A percentile compares a stretch with the other conserved stretches of the same genome.
Conservation (phyloP, 2,113 vertebrate species). For the Candoia aspera region DNA sequence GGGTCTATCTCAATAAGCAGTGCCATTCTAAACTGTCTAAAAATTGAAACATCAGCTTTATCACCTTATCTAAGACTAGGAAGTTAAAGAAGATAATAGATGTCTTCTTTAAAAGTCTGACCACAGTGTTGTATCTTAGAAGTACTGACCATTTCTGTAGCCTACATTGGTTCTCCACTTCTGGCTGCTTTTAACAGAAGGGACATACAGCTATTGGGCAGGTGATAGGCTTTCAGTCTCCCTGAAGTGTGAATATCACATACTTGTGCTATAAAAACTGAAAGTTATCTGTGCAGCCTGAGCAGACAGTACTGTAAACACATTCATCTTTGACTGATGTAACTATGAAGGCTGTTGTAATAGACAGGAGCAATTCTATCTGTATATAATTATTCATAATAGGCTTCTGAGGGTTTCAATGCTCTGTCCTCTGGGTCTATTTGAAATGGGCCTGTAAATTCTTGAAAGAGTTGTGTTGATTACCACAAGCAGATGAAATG, state of each 20-base stretch:
- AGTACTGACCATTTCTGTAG: neutral
- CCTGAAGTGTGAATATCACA: neutral
- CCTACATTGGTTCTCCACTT: neutral
- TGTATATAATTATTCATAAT: neutral
- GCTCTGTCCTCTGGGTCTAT: neutral
- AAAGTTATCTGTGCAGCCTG: neutral
- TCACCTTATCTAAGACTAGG: neutral
- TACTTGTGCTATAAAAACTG: neutral
- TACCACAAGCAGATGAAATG: neutral
- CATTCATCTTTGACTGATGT: neutral
- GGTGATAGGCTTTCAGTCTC: neutral
- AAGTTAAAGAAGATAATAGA: neutral
- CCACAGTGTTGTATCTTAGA: neutral
- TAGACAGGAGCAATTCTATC: neutral
- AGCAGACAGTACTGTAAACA: neutral
- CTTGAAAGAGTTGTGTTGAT: neutral
- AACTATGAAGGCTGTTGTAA: neutral
- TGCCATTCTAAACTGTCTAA: neutral
- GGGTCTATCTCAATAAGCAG: too few relatives aligned
- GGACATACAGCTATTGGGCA: neutral
- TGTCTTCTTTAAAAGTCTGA: neutral
- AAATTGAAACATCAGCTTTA: neutral
- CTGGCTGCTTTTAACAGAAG: neutral
- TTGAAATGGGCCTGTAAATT: neutral
- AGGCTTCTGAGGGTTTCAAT: neutral